Base-by-base conservation (phyloP, 1,140 invertebrate genomes). In the Lepidostoma basale region DNA sequence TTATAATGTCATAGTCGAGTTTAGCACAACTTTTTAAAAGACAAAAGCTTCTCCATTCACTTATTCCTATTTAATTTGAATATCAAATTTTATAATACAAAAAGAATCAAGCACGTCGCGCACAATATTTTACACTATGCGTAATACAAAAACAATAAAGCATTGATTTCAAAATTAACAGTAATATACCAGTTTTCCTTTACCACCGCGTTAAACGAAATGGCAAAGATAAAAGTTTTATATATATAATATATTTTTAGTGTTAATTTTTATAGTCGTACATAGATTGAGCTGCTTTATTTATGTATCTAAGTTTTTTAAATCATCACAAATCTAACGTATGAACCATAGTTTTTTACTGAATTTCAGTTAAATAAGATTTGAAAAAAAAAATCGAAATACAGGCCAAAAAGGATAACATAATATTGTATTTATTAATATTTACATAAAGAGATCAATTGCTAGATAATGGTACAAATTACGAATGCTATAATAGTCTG, bases 241-340 rank as follows among this genome's bases (percentile, higher is more conserved):
- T 20, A 47, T 4, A 18, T 47, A 30, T 33, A 30, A 16, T 49
- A 54, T 54, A 54, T 54, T 54, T 54, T 14, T 54, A 8, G 18
- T 54, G 33, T 49, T 49, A n/a, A 49, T 28, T 47, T 54, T 54
- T 54, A 54, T 54, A 54, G 49, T 54, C 49, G 20, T 54, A 54
- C 49, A 54, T 18, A 30, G n/a, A 30, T 54, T 54, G 49, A 54
- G 49, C 49, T 54, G 49, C 49, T 25, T 54, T n/a, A n/a, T n/a
- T n/a, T 25, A n/a, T 54, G 49, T 54, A 26, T 28, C 26, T 54
- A 54, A 28, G 14, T 54, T 30, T 54, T 12, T 36, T 30, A 26
- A 54, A 33, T 30, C 23, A 54, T 54, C 49, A 54, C 49, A 54
- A 54, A 54, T 54, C 49, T 30, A 54, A n/a, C n/a, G n/a, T n/a